phyloP scores from a whole-genome alignment of 2,888 invertebrate species.

The Helobdella robusta region DNA sequence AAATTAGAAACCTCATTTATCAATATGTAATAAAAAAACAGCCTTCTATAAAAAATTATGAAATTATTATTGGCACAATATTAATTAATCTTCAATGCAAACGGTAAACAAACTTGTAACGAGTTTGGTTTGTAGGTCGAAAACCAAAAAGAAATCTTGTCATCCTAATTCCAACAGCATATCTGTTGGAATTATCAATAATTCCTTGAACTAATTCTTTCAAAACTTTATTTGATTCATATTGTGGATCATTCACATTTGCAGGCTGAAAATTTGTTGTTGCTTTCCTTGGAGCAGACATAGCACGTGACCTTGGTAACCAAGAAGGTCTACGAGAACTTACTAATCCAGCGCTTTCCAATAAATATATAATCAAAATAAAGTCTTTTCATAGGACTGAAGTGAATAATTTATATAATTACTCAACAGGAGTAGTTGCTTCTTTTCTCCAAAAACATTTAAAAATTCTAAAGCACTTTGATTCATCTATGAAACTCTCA shows the following conservation, averaged over 20 bases:
- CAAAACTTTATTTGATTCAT: not conserved
- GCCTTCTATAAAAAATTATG: not conserved
- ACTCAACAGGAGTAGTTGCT: too few relatives aligned
- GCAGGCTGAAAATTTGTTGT: too few relatives aligned
- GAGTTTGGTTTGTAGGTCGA: not conserved
- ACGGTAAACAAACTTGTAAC: conserved; percentile 8
- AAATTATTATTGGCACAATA: too few relatives aligned
- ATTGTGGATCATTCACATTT: conserved; percentile 5
- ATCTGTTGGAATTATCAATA: conserved; percentile 11
- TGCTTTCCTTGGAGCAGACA: too few relatives aligned
- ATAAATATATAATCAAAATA: too few relatives aligned
- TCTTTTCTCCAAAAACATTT: not conserved
- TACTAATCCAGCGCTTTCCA: too few relatives aligned
- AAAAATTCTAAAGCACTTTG: conserved; percentile 5
- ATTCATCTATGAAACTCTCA: conserved; percentile 19
- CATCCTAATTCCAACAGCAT: not conserved
- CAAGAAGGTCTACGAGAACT: conserved; percentile 13
- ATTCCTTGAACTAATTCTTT: not conserved
- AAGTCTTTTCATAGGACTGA: too few relatives aligned
- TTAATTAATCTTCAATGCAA: not conserved
- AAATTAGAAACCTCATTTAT: not conserved
- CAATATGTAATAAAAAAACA: not conserved
- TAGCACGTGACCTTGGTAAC: not conserved
- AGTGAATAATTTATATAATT: too few relatives aligned
- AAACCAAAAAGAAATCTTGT: conserved; percentile 17